phyloP scores from a whole-genome alignment of 2,888 invertebrate genomes.

The Furcula furcula region DNA sequence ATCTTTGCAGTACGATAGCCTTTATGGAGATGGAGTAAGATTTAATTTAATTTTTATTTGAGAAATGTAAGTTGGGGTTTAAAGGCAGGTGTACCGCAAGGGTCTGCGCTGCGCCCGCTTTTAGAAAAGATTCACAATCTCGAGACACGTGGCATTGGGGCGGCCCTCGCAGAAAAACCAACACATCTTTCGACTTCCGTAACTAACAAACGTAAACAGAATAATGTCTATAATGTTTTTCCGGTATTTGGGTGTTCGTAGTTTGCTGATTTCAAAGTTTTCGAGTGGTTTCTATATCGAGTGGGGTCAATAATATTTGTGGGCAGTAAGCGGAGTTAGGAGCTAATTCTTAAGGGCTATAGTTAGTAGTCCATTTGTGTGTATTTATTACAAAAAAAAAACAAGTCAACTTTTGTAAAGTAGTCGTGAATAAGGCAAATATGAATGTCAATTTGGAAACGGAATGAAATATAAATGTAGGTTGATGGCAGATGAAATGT shows the following conservation, averaged over 20 bases:
- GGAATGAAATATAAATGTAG: not conserved
- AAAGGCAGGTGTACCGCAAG: conserved; percentile 74
- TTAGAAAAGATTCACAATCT: conserved; percentile 74
- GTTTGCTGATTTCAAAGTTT: conserved; percentile 34
- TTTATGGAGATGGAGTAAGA: conserved; percentile 42
- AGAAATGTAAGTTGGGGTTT: conserved; percentile 27
- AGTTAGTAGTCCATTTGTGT: too few species aligned
- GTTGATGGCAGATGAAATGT: not conserved
- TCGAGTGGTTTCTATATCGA: conserved; percentile 62
- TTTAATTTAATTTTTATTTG: conserved; percentile 18
- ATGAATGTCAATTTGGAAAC: too few species aligned
- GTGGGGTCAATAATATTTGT: conserved; percentile 36
- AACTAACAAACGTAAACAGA: conserved; percentile 73
- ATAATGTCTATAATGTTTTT: conserved; percentile 77
- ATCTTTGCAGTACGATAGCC: conserved; percentile 18
- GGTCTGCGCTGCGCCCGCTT: conserved; percentile 62
- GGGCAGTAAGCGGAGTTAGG: conserved; percentile 35
- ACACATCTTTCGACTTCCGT: conserved; percentile 73
- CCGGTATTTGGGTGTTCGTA: conserved; percentile 69
- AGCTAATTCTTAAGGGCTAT: conserved; percentile 40
- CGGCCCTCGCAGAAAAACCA: conserved; percentile 68
- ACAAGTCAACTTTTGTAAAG: too few species aligned
- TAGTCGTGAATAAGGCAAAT: too few species aligned
- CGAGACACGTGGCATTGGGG: conserved; percentile 74
- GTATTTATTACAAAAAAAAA: too few species aligned